Conservation (phyloP, 2,113 vertebrate species). For the Phyllopteryx taeniolatus region DNA sequence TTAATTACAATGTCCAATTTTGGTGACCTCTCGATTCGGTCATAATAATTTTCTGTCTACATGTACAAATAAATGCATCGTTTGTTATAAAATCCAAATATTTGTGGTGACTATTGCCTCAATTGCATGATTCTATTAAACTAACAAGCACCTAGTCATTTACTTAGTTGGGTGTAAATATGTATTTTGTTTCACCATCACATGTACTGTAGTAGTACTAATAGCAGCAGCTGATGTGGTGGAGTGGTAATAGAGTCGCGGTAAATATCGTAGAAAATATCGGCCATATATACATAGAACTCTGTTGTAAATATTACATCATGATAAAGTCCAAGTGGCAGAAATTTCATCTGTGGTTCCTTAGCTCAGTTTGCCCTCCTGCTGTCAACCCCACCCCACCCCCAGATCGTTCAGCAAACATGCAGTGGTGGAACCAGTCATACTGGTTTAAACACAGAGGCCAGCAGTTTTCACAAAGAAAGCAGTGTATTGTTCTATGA, state of each 20-base stretch:
- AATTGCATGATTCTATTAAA: background rate
- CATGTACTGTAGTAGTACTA: background rate
- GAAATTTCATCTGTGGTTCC: conserved; percentile 21
- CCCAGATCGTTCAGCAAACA: background rate
- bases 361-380: conserved; percentile 11
- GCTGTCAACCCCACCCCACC: conserved; percentile 4
- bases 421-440: conserved; percentile 35
- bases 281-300: conserved; percentile 17
- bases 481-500: conserved; percentile 45
- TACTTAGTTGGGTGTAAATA: background rate
- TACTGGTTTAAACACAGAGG: conserved; percentile 37
- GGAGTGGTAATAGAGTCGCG: background rate
- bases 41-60: conserved; percentile 56
- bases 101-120: background rate
- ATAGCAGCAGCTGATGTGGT: background rate
- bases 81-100: conserved; percentile 56
- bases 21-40: conserved; percentile 62
- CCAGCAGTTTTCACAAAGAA: conserved; percentile 39
- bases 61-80: conserved; percentile 58
- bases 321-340: conserved; percentile 7
- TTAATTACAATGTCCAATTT: conserved; percentile 47
- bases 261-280: conserved; percentile 1
- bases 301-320: conserved; percentile 8
- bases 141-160: background rate
- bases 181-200: background rate